Base-by-base conservation (phyloP, 2,113 vertebrate genomes). In the Calypte anna region DNA sequence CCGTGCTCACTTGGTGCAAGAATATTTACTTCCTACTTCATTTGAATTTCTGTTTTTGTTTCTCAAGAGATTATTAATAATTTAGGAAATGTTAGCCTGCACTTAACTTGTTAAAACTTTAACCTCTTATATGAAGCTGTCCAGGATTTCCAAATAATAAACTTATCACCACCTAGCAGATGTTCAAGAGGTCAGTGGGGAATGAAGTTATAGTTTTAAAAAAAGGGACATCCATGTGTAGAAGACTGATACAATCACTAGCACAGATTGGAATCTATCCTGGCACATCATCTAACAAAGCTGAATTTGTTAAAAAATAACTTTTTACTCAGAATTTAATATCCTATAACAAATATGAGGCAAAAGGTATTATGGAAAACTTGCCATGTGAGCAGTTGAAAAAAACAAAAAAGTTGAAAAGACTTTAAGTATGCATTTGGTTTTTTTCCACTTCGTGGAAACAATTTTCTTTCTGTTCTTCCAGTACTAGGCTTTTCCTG, bases 361-460 rank as follows among this genome's bases (percentile, higher is more conserved):
- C 27, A 80, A 59, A 53, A 53, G 10, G 10, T 22, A 68, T 82
- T 74, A 21, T 17, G 50, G 30, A 14, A 79, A 64, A 5, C 63
- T 59, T 86, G 25, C 22, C 44, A 31, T 44, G 31, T 48, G 9
- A 30, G 10, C 40, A 57, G 33, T 3, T 72, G n/a, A 40, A 40
- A 40, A 40, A 40, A 13, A 40, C 40, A 40, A 40, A 12, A 40
- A 40, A 57, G 33, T 3, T 72, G n/a, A 72, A 53, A 73, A 74
- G 12, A 43, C 22, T 25, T 1, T 53, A 46, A 48, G 9, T 43
- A 38, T 19, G 3, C 4, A 48, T 75, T 48, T 22, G 2, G 0
- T 1, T 50, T 27, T 38, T 31, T n/a, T 6, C 6, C 5, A 9
- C 28, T n/a, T 53, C 11, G 25, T 30, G 44, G 36, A 72, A 48